Evolutionary conservation across 2,888 invertebrate genomes (phyloP).

Genomic region (Ecdyonurus torrentis): DNA sequence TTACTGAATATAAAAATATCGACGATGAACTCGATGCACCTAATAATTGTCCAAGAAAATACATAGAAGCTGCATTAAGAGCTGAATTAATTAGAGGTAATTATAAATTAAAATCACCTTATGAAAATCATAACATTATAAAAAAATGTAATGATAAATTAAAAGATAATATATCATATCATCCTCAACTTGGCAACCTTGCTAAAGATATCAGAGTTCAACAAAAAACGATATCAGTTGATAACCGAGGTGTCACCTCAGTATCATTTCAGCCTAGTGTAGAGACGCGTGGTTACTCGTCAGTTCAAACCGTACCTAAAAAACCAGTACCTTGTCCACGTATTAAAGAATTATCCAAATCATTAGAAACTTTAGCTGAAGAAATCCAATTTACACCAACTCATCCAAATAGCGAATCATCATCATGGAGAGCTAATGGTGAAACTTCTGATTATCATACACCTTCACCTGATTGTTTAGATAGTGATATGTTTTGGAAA

Average conservation of each 20-base stretch:
- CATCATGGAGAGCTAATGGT: not conserved
- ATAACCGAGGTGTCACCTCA: not conserved
- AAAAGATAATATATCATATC: not conserved
- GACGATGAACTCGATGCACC: no score
- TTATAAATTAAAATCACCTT: not conserved
- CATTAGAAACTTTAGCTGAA: not conserved
- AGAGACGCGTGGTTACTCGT: not conserved
- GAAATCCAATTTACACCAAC: not conserved
- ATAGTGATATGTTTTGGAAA: not conserved
- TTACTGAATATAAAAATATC: no score
- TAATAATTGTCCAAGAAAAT: not conserved
- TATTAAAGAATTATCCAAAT: not conserved
- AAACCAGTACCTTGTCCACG: not conserved
- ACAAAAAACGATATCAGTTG: not conserved
- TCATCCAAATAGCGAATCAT: not conserved
- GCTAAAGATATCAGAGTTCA: not conserved
- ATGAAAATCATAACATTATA: not conserved
- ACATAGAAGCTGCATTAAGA: not conserved
- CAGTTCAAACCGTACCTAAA: not conserved
- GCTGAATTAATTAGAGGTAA: not conserved
- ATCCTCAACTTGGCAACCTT: not conserved
- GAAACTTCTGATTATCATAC: not conserved
- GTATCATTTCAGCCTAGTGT: not conserved
- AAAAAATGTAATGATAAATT: not conserved
- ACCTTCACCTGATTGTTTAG: not conserved